Percentiles rank a stretch among this genome's conserved stretches.
phyloP scores from a whole-genome alignment of 53 echinoderm and acorn worm species.

The Zoroaster sp. region DNA sequence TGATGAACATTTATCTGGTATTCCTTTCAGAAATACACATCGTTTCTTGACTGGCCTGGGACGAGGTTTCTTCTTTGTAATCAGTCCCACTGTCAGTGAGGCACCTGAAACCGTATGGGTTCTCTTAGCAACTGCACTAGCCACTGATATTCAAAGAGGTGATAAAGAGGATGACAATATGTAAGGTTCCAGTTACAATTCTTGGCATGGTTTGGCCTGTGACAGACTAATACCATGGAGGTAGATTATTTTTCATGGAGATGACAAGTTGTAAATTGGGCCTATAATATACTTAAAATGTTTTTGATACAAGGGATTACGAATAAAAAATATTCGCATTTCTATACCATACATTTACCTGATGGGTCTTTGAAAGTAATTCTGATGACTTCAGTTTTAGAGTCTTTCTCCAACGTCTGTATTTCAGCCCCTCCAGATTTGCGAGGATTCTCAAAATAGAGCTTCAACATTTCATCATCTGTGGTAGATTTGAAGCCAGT shows the following conservation, averaged over 20 bases:
- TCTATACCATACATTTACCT: neutral
- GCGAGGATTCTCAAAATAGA: constrained; percentile 40
- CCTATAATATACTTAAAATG: no score
- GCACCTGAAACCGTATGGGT: neutral
- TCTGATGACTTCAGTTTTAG: neutral
- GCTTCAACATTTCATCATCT: neutral
- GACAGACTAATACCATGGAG: no score
- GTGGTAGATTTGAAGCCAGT: neutral
- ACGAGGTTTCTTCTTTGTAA: constrained; percentile 34
- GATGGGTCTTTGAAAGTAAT: constrained; percentile 9
- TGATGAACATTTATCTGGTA: constrained; percentile 13
- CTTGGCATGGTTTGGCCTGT: no score
- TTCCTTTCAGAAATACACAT: constrained; percentile 30
- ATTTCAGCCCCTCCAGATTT: constrained; percentile 52
- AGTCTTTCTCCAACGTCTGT: neutral
- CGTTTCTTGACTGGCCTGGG: constrained; percentile 25
- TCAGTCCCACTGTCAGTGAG: neutral
- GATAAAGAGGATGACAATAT: neutral
- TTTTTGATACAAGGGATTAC: no score
- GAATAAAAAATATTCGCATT: no score
- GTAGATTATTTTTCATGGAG: no score
- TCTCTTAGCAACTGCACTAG: neutral
- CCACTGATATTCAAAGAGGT: neutral
- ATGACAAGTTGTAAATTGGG: no score
- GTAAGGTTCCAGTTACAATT: neutral